Base-by-base conservation (phyloP, 2,888 invertebrate genomes). In the Sicus ferrugineus region DNA sequence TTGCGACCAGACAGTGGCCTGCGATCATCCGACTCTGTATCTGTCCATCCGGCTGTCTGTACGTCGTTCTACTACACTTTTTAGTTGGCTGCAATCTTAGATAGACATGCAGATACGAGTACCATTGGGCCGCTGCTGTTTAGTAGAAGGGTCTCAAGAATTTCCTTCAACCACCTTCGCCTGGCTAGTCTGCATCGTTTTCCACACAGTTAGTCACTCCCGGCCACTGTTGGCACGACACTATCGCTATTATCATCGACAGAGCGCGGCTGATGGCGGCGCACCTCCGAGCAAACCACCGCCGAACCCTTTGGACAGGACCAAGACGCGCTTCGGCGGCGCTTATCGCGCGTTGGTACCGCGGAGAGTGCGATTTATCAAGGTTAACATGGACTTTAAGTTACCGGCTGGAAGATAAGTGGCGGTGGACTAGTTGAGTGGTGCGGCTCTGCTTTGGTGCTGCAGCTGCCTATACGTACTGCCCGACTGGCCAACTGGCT, bases 361-460 rank as follows among this genome's bases (percentile, higher is more conserved):
- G 81, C 81, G 81, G 77, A 81, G n/a, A 46, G 81, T 81, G 78
- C 81, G 81, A 82, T 82, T 82, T 82, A 82, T 82, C 81, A 82
- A 82, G 81, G 80, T 81, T 81, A 82, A 82, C 81, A 82, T 82
- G 81, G 81, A 82, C 81, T 81, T 81, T 81, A 80, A 74, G 75
- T 62, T 52, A 46, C 58, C 30, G 28, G 26, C 56, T 19, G 48
- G 50, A 48, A 63, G 63, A 48, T 61, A 61, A 31, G 31, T 52
- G 30, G 21, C 14, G 48, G 52, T 6, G 30, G 30, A 52, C 64
- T 64, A 50, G 50, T 19, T 42, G 61, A 42, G 38, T 61, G 61
- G 50, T 14, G 48, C 46, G 38, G 50, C 67, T 11, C 31, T 19
- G 58, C 23, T n/a, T 21, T 30, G 31, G 31, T 38, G 59, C 19